Conservation (phyloP, 2,888 invertebrate species). For the Amiota communis region DNA sequence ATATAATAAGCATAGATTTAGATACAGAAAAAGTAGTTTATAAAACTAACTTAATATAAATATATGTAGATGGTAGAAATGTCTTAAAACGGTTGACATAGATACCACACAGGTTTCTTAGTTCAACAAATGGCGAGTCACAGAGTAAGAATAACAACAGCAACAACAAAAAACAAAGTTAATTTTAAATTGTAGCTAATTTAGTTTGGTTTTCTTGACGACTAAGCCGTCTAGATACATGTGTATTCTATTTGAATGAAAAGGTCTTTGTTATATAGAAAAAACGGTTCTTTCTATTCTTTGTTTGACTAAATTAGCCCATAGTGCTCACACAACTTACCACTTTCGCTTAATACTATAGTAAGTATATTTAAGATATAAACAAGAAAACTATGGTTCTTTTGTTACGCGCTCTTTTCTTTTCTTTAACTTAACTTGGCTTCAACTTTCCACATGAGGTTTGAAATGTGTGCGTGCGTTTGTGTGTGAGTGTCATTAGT, state of each 20-base stretch:
- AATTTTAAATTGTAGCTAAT: constrained; percentile 28
- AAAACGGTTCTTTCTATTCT: constrained; percentile 57
- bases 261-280: constrained; percentile 41
- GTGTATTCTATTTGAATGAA: background rate
- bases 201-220: constrained; percentile 10
- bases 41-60: background rate
- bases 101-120: constrained; percentile 32
- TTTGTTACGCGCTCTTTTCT: too few relatives aligned
- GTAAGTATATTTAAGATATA: too few relatives aligned
- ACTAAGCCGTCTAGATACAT: background rate
- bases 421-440: background rate
- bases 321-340: constrained; percentile 25
- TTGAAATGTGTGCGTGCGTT: constrained; percentile 7
- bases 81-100: constrained; percentile 49
- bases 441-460: constrained; percentile 41
- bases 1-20: too few relatives aligned
- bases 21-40: constrained; percentile 17
- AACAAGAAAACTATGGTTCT: too few relatives aligned
- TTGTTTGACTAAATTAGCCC: constrained; percentile 33
- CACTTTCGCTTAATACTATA: constrained; percentile 38
- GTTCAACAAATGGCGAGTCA: constrained; percentile 1
- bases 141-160: background rate
- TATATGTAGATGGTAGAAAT: background rate
- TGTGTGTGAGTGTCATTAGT: background rate
- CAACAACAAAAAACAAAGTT: constrained; percentile 7